These are phyloP conservation scores for Rhinoptilus africanus DNA, from an alignment of 2,113 vertebrate species.

Conservation along the genomic window DNA sequence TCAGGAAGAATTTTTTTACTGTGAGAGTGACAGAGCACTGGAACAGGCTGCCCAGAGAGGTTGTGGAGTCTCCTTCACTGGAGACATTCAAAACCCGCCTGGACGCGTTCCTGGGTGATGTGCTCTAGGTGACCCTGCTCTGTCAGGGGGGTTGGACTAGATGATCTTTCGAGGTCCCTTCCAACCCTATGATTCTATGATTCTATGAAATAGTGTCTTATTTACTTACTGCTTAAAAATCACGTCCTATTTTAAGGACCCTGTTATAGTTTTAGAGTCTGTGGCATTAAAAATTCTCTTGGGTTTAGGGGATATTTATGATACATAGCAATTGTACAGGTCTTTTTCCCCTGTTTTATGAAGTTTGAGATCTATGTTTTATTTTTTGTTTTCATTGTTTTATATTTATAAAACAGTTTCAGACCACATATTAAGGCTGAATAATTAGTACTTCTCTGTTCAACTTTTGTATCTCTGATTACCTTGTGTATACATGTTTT, in stretches of 20 bases:
- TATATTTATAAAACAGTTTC: neutral
- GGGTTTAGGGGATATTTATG: neutral
- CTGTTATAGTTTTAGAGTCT: neutral
- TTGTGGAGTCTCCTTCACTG: no score
- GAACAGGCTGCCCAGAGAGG: no score
- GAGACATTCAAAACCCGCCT: no score
- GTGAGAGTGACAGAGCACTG: no score
- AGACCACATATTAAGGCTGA: neutral
- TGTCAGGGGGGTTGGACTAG: no score
- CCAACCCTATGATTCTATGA: no score
- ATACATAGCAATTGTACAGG: neutral
- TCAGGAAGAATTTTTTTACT: no score
- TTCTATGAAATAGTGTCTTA: neutral
- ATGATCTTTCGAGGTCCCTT: no score
- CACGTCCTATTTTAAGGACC: neutral
- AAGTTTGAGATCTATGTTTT: neutral
- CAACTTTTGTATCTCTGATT: rapidly evolving
- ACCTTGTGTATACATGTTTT: neutral
- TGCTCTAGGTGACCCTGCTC: no score
- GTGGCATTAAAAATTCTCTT: neutral
- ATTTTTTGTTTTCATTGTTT: neutral
- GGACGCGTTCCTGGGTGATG: no score
- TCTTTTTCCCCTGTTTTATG: neutral
- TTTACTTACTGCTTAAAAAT: neutral
- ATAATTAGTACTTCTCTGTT: neutral